These are phyloP conservation scores for Eurytemora carolleeae DNA, from an alignment of 1,140 invertebrate species.

Conservation along the genomic window DNA sequence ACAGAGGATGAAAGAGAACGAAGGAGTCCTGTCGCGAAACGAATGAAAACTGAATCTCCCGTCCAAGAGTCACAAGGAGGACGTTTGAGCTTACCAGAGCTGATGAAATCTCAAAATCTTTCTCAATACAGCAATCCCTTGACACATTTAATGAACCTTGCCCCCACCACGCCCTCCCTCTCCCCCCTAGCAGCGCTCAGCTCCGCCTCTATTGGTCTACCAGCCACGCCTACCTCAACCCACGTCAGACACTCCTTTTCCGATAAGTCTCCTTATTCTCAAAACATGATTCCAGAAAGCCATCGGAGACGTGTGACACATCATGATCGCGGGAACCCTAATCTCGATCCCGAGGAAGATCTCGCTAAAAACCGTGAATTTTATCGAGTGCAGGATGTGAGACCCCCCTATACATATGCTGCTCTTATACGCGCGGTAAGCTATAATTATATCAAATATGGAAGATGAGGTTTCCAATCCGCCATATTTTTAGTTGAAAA, in stretches of 20 bases:
- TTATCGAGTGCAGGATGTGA: slow-evolving; percentile 89
- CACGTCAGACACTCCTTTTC: background rate
- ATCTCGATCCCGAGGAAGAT: slow-evolving; percentile 31
- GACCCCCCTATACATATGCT: slow-evolving; percentile 97
- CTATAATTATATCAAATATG: too few relatives aligned
- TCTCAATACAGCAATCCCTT: background rate
- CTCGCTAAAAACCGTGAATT: slow-evolving; percentile 95
- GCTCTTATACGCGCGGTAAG: slow-evolving; percentile 88
- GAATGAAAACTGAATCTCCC: background rate
- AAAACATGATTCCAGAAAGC: background rate
- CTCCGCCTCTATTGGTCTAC: too few relatives aligned
- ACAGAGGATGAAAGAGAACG: background rate
- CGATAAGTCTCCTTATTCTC: background rate
- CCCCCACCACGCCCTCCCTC: background rate
- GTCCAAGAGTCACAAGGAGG: background rate
- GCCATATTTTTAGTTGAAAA: too few relatives aligned
- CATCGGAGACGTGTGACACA: slow-evolving; percentile 1
- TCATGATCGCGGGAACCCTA: slow-evolving; percentile 12
- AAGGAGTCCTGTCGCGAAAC: background rate
- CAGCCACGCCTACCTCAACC: background rate
- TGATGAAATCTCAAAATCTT: background rate
- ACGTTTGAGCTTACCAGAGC: background rate
- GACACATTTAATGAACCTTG: background rate
- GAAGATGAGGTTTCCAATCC: too few relatives aligned
- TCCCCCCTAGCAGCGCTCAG: background rate